These are phyloP conservation scores for Menidia menidia DNA, from an alignment of 2,797 vertebrate species.

Conservation along the genomic window DNA sequence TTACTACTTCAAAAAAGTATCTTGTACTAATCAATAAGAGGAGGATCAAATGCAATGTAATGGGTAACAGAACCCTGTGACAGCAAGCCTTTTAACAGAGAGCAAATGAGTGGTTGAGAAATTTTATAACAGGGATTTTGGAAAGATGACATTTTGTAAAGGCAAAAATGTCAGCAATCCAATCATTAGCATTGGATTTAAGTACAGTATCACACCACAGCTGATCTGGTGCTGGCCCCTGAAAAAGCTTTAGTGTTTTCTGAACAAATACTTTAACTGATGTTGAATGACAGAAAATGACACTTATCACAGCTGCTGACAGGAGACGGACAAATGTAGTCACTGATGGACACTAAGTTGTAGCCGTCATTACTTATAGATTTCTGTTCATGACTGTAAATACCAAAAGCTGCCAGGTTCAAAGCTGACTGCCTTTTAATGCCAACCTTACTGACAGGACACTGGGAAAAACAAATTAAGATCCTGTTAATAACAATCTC, in stretches of 20 bases:
- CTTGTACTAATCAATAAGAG: conserved; percentile 9
- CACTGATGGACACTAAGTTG: neutral
- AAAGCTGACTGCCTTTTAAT: conserved; percentile 6
- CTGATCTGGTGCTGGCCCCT: conserved; percentile 18
- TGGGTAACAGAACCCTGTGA: neutral
- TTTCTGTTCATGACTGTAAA: neutral
- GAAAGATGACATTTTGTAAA: conserved; percentile 38
- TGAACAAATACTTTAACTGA: conserved; percentile 41
- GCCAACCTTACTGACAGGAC: neutral
- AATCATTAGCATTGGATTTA: conserved; percentile 51
- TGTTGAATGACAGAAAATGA: conserved; percentile 30
- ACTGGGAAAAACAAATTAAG: conserved; percentile 1
- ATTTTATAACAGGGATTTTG: neutral
- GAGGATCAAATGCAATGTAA: neutral
- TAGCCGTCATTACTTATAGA: conserved; percentile 1
- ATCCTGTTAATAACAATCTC: conserved; percentile 29
- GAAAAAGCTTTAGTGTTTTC: conserved; percentile 29
- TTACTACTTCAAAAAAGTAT: neutral
- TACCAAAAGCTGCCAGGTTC: neutral
- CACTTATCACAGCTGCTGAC: conserved; percentile 20
- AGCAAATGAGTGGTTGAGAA: conserved; percentile 5
- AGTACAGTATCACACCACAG: conserved; percentile 21
- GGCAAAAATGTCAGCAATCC: conserved; percentile 49
- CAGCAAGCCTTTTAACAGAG: conserved; percentile 6
- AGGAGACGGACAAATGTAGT: conserved; percentile 22